These are phyloP conservation scores for Fragum whitleyi DNA, from an alignment of 2,888 invertebrate species.

Conservation along the genomic window DNA sequence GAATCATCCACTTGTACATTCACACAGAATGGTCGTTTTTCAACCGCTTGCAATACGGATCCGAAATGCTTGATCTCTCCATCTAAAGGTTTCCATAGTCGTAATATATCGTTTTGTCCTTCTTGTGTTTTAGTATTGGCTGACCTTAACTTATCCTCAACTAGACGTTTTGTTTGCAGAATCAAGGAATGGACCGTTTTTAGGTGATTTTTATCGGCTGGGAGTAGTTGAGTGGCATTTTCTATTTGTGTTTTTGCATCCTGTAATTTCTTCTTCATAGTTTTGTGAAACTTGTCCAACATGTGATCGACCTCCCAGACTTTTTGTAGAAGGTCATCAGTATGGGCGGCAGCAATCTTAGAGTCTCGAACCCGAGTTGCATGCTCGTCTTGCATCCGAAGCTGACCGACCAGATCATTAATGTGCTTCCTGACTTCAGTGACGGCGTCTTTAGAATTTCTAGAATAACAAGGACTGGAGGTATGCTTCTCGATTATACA, in stretches of 20 bases:
- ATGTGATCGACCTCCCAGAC: slow-evolving; percentile 64
- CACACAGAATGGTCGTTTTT: slow-evolving; percentile 61
- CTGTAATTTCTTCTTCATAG: slow-evolving; percentile 62
- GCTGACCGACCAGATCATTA: slow-evolving; percentile 56
- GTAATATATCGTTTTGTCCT: slow-evolving; percentile 59
- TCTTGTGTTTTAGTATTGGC: slow-evolving; percentile 58
- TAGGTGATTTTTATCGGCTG: slow-evolving; percentile 50
- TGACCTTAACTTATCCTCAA: slow-evolving; percentile 56
- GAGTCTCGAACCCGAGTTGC: slow-evolving; percentile 49
- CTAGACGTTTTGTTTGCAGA: slow-evolving; percentile 56
- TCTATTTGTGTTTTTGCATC: slow-evolving; percentile 60
- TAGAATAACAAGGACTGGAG: slow-evolving; percentile 54
- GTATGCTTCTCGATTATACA: slow-evolving; percentile 66
- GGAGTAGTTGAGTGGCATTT: slow-evolving; percentile 55
- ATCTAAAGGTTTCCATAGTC: slow-evolving; percentile 62
- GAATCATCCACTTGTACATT: slow-evolving; percentile 53
- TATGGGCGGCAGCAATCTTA: slow-evolving; percentile 54
- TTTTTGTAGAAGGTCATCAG: slow-evolving; percentile 61
- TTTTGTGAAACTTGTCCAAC: slow-evolving; percentile 56
- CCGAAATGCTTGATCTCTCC: slow-evolving; percentile 61
- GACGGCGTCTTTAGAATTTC: slow-evolving; percentile 55
- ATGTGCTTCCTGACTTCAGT: slow-evolving; percentile 61
- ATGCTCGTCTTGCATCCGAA: slow-evolving; percentile 60
- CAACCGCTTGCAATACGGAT: slow-evolving; percentile 55
- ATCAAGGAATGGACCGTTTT: slow-evolving; percentile 57